A percentile compares a stretch with the other conserved stretches of the same genome.
phyloP scores from a whole-genome alignment of 2,797 vertebrate genomes.

The Pterois miles region DNA sequence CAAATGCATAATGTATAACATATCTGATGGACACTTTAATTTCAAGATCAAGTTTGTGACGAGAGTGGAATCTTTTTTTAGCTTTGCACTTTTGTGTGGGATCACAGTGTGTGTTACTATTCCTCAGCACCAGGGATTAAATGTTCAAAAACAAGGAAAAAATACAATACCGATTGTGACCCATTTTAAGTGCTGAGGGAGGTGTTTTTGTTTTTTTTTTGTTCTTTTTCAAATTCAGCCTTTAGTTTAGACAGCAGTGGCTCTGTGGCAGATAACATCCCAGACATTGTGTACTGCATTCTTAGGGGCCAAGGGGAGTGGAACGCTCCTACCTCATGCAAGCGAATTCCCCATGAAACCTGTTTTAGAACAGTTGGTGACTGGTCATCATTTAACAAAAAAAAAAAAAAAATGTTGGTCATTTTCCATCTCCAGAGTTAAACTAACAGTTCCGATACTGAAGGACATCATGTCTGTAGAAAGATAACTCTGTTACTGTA shows the following conservation, averaged over 20 bases:
- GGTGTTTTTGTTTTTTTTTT: neutral
- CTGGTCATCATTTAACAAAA: neutral
- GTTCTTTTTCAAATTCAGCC: neutral
- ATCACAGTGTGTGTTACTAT: conserved; percentile 5
- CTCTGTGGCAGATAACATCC: conserved; percentile 20
- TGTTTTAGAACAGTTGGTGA: conserved; percentile 11
- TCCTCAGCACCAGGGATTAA: conserved; percentile 18
- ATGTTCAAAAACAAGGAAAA: conserved; percentile 26
- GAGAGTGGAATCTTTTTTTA: neutral
- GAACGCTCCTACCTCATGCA: neutral
- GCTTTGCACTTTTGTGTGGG: conserved; percentile 3
- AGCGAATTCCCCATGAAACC: neutral
- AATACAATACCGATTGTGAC: conserved; percentile 21
- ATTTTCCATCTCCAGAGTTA: conserved; percentile 12
- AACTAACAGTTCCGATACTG: conserved; percentile 4
- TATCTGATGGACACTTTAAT: conserved; percentile 27
- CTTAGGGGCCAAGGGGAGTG: neutral
- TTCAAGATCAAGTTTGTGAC: conserved; percentile 14
- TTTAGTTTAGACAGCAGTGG: conserved; percentile 23
- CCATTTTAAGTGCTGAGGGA: conserved; percentile 33
- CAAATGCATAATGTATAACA: conserved; percentile 23
- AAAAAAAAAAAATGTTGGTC: conserved; percentile 17
- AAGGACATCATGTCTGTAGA: conserved; percentile 16
- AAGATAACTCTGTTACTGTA: conserved; percentile 8
- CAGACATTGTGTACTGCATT: conserved; percentile 27